Base-by-base conservation (phyloP, 2,797 vertebrate genomes). In the Cygnus olor region DNA sequence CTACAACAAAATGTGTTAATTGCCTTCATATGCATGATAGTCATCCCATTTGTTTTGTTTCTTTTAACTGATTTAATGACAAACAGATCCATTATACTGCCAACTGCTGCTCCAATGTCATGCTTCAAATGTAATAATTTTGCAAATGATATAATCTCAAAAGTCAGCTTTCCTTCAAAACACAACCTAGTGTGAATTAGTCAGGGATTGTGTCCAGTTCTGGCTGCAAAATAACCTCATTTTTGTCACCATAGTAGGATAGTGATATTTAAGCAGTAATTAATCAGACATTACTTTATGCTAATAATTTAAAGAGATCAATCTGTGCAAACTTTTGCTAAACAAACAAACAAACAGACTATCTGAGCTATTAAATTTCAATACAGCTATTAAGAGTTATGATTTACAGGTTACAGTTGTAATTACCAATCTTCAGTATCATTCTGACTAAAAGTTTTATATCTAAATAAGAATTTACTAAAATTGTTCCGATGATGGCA, bases 21-120 rank as follows among this genome's bases (percentile, higher is more conserved):
- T 93, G 47, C 6, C n/a, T 56, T 40, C 60, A 49, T 47, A 54
- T 3, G 44, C 94, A 40, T 30, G 27, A 34, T 11, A 83, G 61
- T 51, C 40, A 64, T 83, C 30, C 20, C 14, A 58, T 86, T 94
- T 80, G 51, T 80, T 94, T 89, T 47, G 27, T 0, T 83, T 44
- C 51, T 53, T 95, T 69, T 83, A 84, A 79, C 38, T 38, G 72
- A 56, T 81, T 65, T 94, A 80, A 91, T 92, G 80, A 47, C 73
- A 81, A 83, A 68, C 36, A 81, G 65, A 83, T 22, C 27, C 77
- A 84, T 92, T 79, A 70, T 30, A 66, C 30, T 66, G 65, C 42
- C 76, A 81, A 77, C 28, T 66, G 58, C 14, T 88, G 49, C 34
- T 93, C 63, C 56, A 70, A 14, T 38, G 42, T 58, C 82, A 57